Evolutionary conservation across 2,888 invertebrate species (phyloP).

Genomic region (Sceliomorpha sp.): DNA sequence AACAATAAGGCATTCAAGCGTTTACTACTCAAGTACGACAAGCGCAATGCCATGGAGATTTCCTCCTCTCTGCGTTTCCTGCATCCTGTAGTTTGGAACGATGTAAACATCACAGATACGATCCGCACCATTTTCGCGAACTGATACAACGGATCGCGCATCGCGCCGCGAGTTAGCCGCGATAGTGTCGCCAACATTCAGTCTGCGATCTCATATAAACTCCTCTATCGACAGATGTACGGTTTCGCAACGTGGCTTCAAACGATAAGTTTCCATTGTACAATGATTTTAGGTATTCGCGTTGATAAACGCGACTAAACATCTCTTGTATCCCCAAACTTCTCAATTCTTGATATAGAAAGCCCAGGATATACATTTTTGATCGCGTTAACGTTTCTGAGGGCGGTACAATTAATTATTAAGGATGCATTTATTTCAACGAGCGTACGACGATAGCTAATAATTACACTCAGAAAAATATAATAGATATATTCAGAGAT

Average conservation of each 20-base stretch:
- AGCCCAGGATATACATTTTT: too few relatives aligned
- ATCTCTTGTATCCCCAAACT: too few relatives aligned
- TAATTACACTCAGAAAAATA: too few relatives aligned
- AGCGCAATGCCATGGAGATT: slow-evolving; percentile 46
- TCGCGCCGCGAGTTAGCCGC: slow-evolving; percentile 57
- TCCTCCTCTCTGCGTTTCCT: slow-evolving; percentile 58
- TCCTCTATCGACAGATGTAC: slow-evolving; percentile 58
- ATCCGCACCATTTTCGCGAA: slow-evolving; percentile 57
- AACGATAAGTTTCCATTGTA: slow-evolving; percentile 2
- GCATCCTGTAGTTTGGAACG: slow-evolving; percentile 48
- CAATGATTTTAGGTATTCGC: background rate
- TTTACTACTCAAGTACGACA: slow-evolving; percentile 54
- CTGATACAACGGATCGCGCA: slow-evolving; percentile 68
- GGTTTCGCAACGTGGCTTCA: slow-evolving; percentile 1
- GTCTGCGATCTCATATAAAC: slow-evolving; percentile 37
- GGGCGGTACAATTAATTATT: too few relatives aligned
- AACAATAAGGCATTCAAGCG: slow-evolving; percentile 52
- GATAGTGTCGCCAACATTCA: slow-evolving; percentile 62
- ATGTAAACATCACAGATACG: slow-evolving; percentile 63
- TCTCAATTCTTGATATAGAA: too few relatives aligned
- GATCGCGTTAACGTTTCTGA: too few relatives aligned
- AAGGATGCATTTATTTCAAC: too few relatives aligned
- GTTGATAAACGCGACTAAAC: too few relatives aligned
- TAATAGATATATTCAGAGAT: too few relatives aligned
- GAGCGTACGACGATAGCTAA: too few relatives aligned